Evolutionary conservation across 1,140 invertebrate species (phyloP).

Genomic region (Leguminivora glycinivorella): DNA sequence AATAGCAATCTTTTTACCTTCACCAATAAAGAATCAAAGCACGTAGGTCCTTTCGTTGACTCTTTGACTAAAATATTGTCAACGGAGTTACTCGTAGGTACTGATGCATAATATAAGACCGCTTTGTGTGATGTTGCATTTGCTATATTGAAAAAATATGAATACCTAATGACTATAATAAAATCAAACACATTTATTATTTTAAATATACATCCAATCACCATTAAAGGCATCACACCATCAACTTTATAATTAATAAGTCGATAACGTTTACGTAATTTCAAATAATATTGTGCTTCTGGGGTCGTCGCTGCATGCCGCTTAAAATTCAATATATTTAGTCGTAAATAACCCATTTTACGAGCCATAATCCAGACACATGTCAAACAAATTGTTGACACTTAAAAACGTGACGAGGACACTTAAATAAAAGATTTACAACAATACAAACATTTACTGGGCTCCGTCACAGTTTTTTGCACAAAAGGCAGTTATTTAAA

Average conservation of each 20-base stretch:
- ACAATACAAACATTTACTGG: conserved; percentile 26
- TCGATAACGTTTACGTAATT: conserved; percentile 9
- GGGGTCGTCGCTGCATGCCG: conserved; percentile 36
- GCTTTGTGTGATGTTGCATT: too few relatives aligned
- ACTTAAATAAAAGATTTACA: conserved; percentile 45
- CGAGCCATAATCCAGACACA: conserved; percentile 54
- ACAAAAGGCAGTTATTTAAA: conserved; percentile 14
- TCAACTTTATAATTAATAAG: conserved; percentile 6
- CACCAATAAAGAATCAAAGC: too few relatives aligned
- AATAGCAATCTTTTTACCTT: too few relatives aligned
- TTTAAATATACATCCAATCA: background rate
- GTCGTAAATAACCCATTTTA: conserved; percentile 58
- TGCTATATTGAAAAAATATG: too few relatives aligned
- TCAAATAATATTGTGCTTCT: background rate
- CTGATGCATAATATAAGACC: too few relatives aligned
- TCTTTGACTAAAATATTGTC: too few relatives aligned
- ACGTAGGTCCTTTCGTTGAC: too few relatives aligned
- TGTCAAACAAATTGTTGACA: conserved; percentile 67
- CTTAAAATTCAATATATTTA: conserved; percentile 59
- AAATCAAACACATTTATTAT: background rate
- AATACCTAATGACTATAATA: background rate
- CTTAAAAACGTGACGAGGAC: conserved; percentile 47
- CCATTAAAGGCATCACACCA: conserved; percentile 12
- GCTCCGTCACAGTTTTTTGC: conserved; percentile 11
- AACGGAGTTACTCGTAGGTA: too few relatives aligned